phyloP scores from a whole-genome alignment of 2,888 invertebrate species.

The Mythimna loreyi region DNA sequence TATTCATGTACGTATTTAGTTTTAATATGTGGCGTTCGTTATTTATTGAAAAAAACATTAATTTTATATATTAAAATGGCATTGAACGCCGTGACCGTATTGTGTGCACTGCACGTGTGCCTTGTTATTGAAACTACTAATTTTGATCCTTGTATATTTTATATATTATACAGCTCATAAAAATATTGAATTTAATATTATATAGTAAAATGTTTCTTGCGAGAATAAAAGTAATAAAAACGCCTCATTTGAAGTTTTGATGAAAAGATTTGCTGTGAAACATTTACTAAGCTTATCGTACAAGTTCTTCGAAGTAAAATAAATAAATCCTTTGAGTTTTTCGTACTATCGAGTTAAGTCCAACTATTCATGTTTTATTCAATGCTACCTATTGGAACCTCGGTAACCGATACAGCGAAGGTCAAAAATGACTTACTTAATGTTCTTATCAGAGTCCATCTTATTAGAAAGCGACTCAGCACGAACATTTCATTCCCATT shows the following conservation, averaged over 20 bases:
- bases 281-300: slow-evolving; percentile 30
- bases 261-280: slow-evolving; percentile 46
- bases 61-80: slow-evolving; percentile 75
- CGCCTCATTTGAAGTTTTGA: slow-evolving; percentile 44
- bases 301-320: slow-evolving; percentile 22
- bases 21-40: slow-evolving; percentile 74
- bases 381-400: slow-evolving; percentile 38
- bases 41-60: slow-evolving; percentile 75
- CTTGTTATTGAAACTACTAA: slow-evolving; percentile 67
- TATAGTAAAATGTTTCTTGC: slow-evolving; percentile 57
- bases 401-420: slow-evolving; percentile 37
- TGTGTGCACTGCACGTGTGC: slow-evolving; percentile 65
- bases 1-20: slow-evolving; percentile 86
- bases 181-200: slow-evolving; percentile 58
- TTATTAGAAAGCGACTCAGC: slow-evolving; percentile 56
- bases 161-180: slow-evolving; percentile 62
- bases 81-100: slow-evolving; percentile 73
- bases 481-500: slow-evolving; percentile 69
- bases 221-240: slow-evolving; percentile 57
- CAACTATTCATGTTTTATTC: slow-evolving; percentile 12
- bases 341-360: slow-evolving; percentile 13
- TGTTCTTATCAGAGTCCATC: slow-evolving; percentile 63
- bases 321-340: slow-evolving; percentile 4
- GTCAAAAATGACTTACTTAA: slow-evolving; percentile 48
- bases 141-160: slow-evolving; percentile 64